Evolutionary conservation across 2,888 invertebrate genomes (phyloP), one percentile per base, ranked within the genome.

Genomic region (Dascillus cervinus): DNA sequence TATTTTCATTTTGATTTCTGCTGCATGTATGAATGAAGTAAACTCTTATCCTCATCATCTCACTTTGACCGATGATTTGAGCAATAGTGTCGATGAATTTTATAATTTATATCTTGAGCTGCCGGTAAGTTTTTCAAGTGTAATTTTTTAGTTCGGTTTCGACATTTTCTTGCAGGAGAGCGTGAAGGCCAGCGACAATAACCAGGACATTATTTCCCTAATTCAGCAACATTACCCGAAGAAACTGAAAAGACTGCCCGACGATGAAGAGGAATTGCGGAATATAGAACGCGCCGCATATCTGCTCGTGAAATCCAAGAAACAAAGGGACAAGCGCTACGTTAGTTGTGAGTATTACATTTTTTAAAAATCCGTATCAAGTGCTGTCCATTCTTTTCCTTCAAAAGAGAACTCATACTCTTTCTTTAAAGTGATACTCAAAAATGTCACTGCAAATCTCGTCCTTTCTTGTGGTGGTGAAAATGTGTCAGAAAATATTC

Each of bases 261-360:
- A 17, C 8, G 17, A 17, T 17, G 17, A 17, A 17, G 17, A 17
- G 8, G 34, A 31, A 13, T 22, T 37, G 12, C 6, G 32, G 29
- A 32, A 32, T 22, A 31, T 42, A 9, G 41, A 39, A 14, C 37
- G 30, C 5, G 37, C 43, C 2, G 44, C 49, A 10, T 52, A 52
- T 27, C 37, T 52, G 9, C 21, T 53, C 11, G 47, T 55, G 9
- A 50, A 52, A 37, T 46, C 47, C 13, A 39, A 47, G 31, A 47
- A 43, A 15, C 52, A 52, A 14, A 47, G 53, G 30, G 48, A 55
- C 37, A 57, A 55, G 39, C 44, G 56, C 46, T 54, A 48, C 24
- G 45, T 46, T 8, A 49, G 50, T 32, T 55, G 56, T 56, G 50
- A 57, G 58, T 57, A 44, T 26, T 31, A n/a, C n/a, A n/a, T n/a